These are phyloP conservation scores for Bombus huntii DNA, from an alignment of 1,140 invertebrate species.

Conservation along the genomic window DNA sequence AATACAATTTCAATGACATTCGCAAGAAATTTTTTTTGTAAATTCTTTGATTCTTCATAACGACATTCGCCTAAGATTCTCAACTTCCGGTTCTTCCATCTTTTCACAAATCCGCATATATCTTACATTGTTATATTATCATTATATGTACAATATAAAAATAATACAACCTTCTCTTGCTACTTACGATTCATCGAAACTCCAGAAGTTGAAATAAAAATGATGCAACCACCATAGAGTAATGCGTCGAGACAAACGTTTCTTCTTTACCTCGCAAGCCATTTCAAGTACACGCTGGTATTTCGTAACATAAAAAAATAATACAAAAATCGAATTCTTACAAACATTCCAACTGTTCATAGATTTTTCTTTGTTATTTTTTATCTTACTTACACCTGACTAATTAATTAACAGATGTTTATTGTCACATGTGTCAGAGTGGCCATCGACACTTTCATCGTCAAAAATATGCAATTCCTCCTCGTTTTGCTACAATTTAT, in stretches of 20 bases:
- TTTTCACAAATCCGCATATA: no score
- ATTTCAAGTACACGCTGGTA: constrained; percentile 24
- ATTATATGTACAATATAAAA: constrained; percentile 31
- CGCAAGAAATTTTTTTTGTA: neutral
- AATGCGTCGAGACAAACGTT: neutral
- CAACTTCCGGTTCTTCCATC: neutral
- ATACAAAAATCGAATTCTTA: constrained; percentile 33
- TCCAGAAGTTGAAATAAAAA: neutral
- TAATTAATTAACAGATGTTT: constrained; percentile 61
- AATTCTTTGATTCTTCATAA: neutral
- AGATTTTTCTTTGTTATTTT: neutral
- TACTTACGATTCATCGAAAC: neutral
- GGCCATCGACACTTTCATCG: constrained; percentile 17
- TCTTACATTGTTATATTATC: neutral
- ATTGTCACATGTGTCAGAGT: constrained; percentile 66
- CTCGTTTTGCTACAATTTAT: neutral
- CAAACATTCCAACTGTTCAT: neutral
- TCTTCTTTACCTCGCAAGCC: neutral
- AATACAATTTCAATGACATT: neutral
- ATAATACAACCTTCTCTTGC: constrained; percentile 9
- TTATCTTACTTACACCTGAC: constrained; percentile 23
- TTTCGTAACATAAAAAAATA: neutral
- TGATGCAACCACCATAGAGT: neutral
- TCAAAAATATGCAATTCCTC: constrained; percentile 17
- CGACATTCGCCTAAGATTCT: neutral